A percentile compares a stretch with the other conserved stretches of the same genome.
Conservation (phyloP, 2,888 invertebrate genomes). For the Ectropis crepuscularia region DNA sequence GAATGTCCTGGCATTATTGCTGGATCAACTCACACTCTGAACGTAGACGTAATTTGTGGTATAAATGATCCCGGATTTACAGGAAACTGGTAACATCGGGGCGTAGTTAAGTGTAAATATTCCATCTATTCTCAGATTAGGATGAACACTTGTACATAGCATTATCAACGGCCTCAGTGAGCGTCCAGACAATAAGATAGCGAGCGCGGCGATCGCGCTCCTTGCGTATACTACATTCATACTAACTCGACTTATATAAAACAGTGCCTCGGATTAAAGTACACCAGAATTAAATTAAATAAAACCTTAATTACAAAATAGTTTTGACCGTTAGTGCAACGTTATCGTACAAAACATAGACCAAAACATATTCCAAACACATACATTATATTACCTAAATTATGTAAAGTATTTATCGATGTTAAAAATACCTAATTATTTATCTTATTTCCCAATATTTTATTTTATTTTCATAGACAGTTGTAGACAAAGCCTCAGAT, state of each 20-base stretch:
- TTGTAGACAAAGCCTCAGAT: conserved; percentile 74
- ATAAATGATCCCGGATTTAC: conserved; percentile 3
- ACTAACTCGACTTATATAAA: conserved; percentile 28
- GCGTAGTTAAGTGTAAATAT: conserved; percentile 49
- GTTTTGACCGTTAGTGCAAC: conserved; percentile 73
- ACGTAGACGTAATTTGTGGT: neutral
- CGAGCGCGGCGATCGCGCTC: conserved; percentile 22
- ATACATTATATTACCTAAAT: conserved; percentile 55
- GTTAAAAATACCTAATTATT: conserved; percentile 53
- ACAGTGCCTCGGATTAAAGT: conserved; percentile 65
- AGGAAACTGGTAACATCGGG: conserved; percentile 3
- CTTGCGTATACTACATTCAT: conserved; percentile 19
- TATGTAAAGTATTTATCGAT: conserved; percentile 72
- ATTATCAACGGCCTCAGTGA: conserved; percentile 59
- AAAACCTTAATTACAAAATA: conserved; percentile 45
- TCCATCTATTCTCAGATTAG: conserved; percentile 52
- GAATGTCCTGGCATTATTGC: no score
- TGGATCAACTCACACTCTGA: no score
- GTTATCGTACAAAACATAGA: conserved; percentile 80
- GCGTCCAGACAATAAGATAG: conserved; percentile 68
- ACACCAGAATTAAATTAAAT: conserved; percentile 44
- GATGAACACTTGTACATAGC: conserved; percentile 60
- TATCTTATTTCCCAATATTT: conserved; percentile 52
- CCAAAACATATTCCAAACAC: conserved; percentile 78
- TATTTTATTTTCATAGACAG: conserved; percentile 54